phyloP scores from a whole-genome alignment of 1,140 invertebrate species.

The Drosophila simulans region DNA sequence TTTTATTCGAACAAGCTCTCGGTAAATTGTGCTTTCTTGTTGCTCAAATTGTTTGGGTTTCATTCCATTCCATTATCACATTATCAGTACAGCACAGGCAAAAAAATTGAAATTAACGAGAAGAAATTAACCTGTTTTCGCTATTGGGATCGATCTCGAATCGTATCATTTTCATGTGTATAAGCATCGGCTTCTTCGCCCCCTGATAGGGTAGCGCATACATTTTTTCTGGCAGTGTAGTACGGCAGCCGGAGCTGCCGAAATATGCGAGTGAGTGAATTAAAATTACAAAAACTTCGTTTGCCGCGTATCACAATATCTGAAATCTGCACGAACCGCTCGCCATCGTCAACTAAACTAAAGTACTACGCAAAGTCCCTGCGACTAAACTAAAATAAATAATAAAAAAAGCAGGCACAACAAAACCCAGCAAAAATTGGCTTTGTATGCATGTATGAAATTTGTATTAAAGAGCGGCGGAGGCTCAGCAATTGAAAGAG shows the following conservation, averaged over 20 bases:
- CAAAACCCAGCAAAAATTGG: slow-evolving; percentile 56
- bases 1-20: slow-evolving; percentile 39
- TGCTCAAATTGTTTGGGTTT: not conserved
- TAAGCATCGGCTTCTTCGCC: slow-evolving; percentile 23
- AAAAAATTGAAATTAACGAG: not conserved
- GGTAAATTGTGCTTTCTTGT: slow-evolving; percentile 5
- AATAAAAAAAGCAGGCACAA: slow-evolving; percentile 34
- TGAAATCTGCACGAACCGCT: slow-evolving; percentile 73
- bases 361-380: slow-evolving; percentile 75
- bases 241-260: not conserved
- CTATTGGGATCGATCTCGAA: slow-evolving; percentile 24
- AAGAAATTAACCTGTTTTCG: slow-evolving; percentile 30
- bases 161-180: slow-evolving; percentile 44
- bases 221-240: slow-evolving; percentile 44
- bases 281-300: slow-evolving; percentile 24
- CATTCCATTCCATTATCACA: not conserved
- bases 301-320: slow-evolving; percentile 45
- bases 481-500: slow-evolving; percentile 60
- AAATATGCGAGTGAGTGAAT: slow-evolving; percentile 14
- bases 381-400: slow-evolving; percentile 77
- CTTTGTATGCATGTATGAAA: slow-evolving; percentile 79
- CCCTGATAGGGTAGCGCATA: slow-evolving; percentile 24
- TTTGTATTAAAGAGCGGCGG: slow-evolving; percentile 68
- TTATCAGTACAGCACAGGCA: not conserved
- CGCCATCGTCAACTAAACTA: slow-evolving; percentile 79